Percentiles rank a stretch among this genome's conserved stretches.
Conservation (phyloP, 2,113 vertebrate genomes). For the Asarcornis scutulata region DNA sequence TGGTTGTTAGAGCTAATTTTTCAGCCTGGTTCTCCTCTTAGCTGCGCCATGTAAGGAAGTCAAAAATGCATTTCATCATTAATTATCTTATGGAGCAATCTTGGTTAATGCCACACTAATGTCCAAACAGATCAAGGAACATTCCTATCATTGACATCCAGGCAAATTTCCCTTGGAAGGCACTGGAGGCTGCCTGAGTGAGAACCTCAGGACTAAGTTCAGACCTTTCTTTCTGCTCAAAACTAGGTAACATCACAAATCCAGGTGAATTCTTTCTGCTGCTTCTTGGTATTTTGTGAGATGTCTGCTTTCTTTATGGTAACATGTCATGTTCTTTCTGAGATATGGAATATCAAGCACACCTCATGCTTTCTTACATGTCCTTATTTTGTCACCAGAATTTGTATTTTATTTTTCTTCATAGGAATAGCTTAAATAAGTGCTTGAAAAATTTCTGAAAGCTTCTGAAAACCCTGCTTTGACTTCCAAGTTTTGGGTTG, state of each 20-base stretch:
- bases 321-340: neutral
- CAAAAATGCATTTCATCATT: neutral
- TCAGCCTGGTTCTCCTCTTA: slow-evolving; percentile 5
- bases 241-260: neutral
- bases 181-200: neutral
- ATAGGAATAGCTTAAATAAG: neutral
- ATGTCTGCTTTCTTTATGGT: neutral
- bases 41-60: neutral
- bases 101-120: neutral
- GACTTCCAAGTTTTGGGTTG: neutral
- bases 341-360: neutral
- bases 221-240: neutral
- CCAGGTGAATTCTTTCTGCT: neutral
- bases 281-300: neutral
- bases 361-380: neutral
- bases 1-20: slow-evolving; percentile 13
- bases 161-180: neutral
- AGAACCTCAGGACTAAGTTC: neutral
- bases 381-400: neutral
- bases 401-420: neutral
- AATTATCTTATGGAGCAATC: neutral
- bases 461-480: neutral
- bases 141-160: neutral
- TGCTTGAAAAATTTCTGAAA: neutral
- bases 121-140: neutral